These are phyloP conservation scores for Empis stercorea DNA, from an alignment of 2,888 invertebrate genomes.

Conservation along the genomic window DNA sequence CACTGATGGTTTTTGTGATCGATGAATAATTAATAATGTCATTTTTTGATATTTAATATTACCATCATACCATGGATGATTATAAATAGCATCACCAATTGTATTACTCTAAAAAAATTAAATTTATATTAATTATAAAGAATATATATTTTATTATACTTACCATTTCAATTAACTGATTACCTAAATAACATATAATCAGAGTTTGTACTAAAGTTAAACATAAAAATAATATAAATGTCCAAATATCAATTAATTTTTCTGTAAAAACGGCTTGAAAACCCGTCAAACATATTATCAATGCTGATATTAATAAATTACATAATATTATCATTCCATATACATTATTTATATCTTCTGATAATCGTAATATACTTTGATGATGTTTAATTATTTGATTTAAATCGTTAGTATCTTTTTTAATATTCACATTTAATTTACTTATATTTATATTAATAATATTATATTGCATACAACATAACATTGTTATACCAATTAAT, in stretches of 20 bases:
- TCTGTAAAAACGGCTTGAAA: not conserved
- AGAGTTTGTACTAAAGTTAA: not conserved
- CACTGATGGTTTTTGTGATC: conserved; percentile 3
- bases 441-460: not conserved
- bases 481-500: conserved; percentile 1
- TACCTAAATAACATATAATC: not conserved
- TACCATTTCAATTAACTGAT: not conserved
- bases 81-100: not conserved
- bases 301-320: not conserved
- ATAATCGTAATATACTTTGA: not conserved
- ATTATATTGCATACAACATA: conserved; percentile 9
- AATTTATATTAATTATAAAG: not conserved
- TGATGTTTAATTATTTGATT: not conserved
- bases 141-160: not conserved
- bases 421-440: not conserved
- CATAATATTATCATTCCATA: not conserved
- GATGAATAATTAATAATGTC: not conserved
- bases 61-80: not conserved
- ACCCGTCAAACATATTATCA: not conserved
- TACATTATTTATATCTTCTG: not conserved
- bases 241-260: not conserved
- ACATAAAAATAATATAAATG: not conserved
- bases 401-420: not conserved
- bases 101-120: not conserved
- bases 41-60: not conserved